Evolutionary conservation across 2,888 invertebrate species (phyloP), one percentile per base, ranked within the genome.

Genomic region (Ornithoptera priamus): DNA sequence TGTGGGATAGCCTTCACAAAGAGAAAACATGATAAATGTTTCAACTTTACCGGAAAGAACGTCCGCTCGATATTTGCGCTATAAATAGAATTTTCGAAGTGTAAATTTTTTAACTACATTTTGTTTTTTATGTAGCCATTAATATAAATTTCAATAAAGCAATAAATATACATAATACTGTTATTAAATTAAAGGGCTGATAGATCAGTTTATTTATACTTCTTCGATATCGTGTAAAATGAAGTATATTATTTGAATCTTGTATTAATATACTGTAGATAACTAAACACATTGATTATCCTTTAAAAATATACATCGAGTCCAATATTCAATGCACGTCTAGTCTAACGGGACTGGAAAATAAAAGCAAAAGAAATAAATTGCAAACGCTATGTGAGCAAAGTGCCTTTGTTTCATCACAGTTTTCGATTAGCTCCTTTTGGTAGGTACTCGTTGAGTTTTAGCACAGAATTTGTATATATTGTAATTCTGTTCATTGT

Each of bases 321-420:
- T 46, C 59, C 65, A 50, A 66, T 66, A 66, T 66, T 66, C 60
- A 60, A 66, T 66, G 66, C 66, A 66, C 59, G 60, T 50, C 66
- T 42, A 58, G 42, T 42, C 67, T 90, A 90, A 90, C 89, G 89
- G 90, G 88, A 77, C 77, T 72, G 76, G 75, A 77, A 78, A 80
- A 81, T 76, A 80, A 82, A 88, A 88, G 85, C 82, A 85, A 84
- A 86, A 81, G 78, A 73, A 70, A 72, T 72, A 77, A 75, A 74
- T 76, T 80, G 81, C 82, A 84, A 87, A 85, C 82, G 81, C 84
- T 82, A 84, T 81, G 83, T 80, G 84, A 81, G 81, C 83, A 81
- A 85, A 82, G 85, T 85, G 88, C 89, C 91, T 92, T 91, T 92
- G 91, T 90, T 90, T 90, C 90, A 91, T 92, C 90, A 90, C 88